These are phyloP conservation scores for Piliocolobus tephrosceles DNA, from an alignment of 2,113 vertebrate genomes.

Conservation along the genomic window DNA sequence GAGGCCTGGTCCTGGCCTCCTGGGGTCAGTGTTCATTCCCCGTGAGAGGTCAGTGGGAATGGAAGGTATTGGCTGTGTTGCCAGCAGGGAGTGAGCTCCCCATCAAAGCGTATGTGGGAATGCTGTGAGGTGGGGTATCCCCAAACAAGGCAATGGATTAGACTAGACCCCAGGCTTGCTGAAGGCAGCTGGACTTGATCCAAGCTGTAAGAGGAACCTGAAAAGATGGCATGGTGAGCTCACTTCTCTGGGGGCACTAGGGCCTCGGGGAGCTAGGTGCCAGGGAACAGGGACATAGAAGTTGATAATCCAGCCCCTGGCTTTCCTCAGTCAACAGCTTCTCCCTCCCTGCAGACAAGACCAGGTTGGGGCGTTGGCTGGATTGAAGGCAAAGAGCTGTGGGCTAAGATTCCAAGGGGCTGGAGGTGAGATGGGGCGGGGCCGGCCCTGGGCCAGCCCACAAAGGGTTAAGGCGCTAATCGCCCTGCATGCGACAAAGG, in stretches of 20 bases:
- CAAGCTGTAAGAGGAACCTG: background rate
- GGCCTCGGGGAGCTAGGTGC: background rate
- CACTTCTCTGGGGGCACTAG: background rate
- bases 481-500: slow-evolving; percentile 81
- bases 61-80: background rate
- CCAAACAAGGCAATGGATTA: background rate
- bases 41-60: background rate
- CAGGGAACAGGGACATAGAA: background rate
- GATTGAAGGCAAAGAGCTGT: background rate
- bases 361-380: background rate
- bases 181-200: background rate
- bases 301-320: background rate
- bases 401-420: background rate
- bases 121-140: background rate
- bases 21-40: background rate
- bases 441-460: slow-evolving; percentile 61
- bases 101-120: background rate
- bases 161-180: background rate
- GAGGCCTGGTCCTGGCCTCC: background rate
- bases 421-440: background rate
- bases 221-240: background rate
- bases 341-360: background rate
- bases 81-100: background rate
- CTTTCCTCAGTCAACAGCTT: background rate
- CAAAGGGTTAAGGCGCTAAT: slow-evolving; percentile 86